These are phyloP conservation scores for Mycteria americana DNA, from an alignment of 2,797 vertebrate genomes.

Conservation along the genomic window DNA sequence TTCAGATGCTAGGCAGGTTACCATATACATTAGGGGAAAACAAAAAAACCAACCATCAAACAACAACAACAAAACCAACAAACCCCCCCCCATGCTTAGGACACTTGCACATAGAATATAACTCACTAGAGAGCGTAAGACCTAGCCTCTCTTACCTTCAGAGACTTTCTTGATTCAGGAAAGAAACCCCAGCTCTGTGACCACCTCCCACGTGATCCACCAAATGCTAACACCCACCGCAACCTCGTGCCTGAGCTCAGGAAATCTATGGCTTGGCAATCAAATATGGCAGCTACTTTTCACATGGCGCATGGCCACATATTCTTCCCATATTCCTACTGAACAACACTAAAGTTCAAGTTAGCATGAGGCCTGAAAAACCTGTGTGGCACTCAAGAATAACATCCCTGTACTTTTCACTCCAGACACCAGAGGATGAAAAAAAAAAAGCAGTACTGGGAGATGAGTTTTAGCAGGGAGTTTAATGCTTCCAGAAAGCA, in stretches of 20 bases:
- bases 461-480: not conserved
- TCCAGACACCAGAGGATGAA: not conserved
- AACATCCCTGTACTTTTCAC: not conserved
- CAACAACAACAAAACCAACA: too few relatives aligned
- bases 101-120: not conserved
- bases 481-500: not conserved
- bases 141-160: not conserved
- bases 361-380: not conserved
- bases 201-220: accelerated
- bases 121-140: not conserved
- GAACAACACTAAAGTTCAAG: not conserved
- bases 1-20: not conserved
- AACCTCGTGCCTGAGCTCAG: accelerated
- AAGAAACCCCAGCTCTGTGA: not conserved
- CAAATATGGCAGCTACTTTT: not conserved
- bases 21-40: too few relatives aligned
- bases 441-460: not conserved
- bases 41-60: too few relatives aligned
- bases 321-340: not conserved
- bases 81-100: too few relatives aligned
- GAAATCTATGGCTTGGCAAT: not conserved
- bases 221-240: not conserved
- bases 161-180: not conserved
- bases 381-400: not conserved
- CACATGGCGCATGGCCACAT: not conserved